Conservation (phyloP, 2,113 vertebrate genomes). For the Hyperopisus bebe region DNA sequence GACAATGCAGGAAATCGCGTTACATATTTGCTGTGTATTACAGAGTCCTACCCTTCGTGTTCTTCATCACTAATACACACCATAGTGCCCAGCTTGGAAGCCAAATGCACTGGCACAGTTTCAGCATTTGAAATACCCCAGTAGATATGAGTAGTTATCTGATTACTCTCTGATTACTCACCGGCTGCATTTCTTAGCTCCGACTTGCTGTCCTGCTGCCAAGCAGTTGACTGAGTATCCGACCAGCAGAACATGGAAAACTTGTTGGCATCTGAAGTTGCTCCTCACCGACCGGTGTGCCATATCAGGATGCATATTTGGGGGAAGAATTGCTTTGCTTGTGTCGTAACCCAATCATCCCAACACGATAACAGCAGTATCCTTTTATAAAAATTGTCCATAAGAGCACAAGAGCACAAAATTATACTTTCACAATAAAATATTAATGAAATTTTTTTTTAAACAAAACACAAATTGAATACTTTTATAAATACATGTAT, state of each 20-base stretch:
- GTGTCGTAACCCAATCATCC: neutral
- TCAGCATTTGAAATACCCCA: slow-evolving; percentile 28
- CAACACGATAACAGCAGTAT: neutral
- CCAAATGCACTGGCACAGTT: neutral
- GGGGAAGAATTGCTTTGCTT: neutral
- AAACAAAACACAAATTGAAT: neutral
- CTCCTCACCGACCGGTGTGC: neutral
- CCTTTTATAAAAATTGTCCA: neutral
- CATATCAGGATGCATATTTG: neutral
- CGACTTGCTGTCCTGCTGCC: slow-evolving; percentile 64
- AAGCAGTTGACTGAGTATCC: slow-evolving; percentile 67
- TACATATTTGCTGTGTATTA: neutral
- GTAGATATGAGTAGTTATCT: slow-evolving; percentile 63
- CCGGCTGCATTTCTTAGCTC: slow-evolving; percentile 66
- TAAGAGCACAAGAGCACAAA: neutral
- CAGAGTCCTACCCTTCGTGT: neutral
- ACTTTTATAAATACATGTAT: neutral
- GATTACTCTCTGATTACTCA: slow-evolving; percentile 66
- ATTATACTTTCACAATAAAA: neutral
- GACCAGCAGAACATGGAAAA: slow-evolving; percentile 65
- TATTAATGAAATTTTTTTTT: neutral
- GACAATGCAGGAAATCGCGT: neutral
- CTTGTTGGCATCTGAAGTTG: slow-evolving; percentile 25
- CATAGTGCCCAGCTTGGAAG: neutral
- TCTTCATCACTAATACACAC: neutral